These are phyloP conservation scores for Terebella lapidaria DNA, from an alignment of 2,888 invertebrate species.

Conservation along the genomic window DNA sequence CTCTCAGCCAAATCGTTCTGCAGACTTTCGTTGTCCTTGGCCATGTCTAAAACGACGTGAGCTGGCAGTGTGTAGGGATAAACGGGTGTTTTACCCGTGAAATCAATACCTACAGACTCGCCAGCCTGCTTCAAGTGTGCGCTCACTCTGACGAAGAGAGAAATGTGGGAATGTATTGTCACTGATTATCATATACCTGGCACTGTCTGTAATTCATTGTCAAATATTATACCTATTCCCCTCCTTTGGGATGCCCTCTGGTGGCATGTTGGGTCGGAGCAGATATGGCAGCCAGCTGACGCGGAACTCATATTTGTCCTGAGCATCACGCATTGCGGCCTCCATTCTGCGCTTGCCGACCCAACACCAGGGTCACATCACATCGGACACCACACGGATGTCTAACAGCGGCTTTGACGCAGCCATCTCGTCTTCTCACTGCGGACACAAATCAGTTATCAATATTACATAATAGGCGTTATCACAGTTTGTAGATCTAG, in stretches of 20 bases:
- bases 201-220: too few relatives aligned
- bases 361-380: conserved; percentile 51
- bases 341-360: conserved; percentile 47
- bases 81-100: conserved; percentile 33
- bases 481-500: too few relatives aligned
- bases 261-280: conserved; percentile 37
- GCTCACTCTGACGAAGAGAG: conserved; percentile 28
- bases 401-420: not conserved
- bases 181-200: too few relatives aligned
- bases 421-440: not conserved
- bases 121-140: conserved; percentile 30
- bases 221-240: too few relatives aligned
- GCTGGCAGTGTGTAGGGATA: too few relatives aligned
- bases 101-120: conserved; percentile 35
- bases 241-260: conserved; percentile 38
- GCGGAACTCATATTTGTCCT: conserved; percentile 34
- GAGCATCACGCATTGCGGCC: conserved; percentile 32
- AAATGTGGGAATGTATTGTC: too few relatives aligned
- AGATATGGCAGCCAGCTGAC: conserved; percentile 46
- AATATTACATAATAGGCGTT: too few relatives aligned
- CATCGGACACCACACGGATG: conserved; percentile 41
- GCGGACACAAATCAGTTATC: too few relatives aligned
- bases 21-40: too few relatives aligned
- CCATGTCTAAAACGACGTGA: too few relatives aligned
- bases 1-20: too few relatives aligned